Base-by-base conservation (phyloP, 1,140 invertebrate species). In the Drosophila orena region DNA sequence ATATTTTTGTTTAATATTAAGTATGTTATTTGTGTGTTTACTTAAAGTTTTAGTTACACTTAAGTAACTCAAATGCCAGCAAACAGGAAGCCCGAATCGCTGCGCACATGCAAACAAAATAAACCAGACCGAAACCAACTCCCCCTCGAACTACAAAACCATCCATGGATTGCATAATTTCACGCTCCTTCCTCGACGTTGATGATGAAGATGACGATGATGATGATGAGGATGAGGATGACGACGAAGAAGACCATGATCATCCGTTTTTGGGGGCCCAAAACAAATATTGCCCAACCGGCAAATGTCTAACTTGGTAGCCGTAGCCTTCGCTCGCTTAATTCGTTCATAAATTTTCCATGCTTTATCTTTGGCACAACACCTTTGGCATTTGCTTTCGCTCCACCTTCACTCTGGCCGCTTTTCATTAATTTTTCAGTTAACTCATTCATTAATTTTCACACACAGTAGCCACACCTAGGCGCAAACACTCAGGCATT, bases 1-100 rank as follows among this genome's bases (percentile, higher is more conserved):
- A 89, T 88, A 89, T 88, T 88, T 88, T 88, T 88, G 83, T 88
- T 89, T 88, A 88, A 88, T 88, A 88, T 88, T 88, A 88, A 88
- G 84, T 89, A 88, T 88, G 84, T 88, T 88, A 88, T 88, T 88
- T 88, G 83, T 88, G 83, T 89, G 83, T 88, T 88, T 88, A 88
- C 83, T 89, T 88, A 79, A 88, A 88, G 83, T 88, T 88, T 88
- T 89, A 83, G 83, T 83, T 88, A 88, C 83, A 88, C 79, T 88
- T 88, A 88, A 88, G 83, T 88, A 88, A 88, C 84, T 88, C 84
- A 79, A 88, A 88, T 78, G 83, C 78, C 74, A 65, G 62, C 64
- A 77, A 77, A 81, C 81, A 85, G 81, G 81, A 85, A 85, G 68
- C 81, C 72, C 77, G 66, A 84, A 85, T 80, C 72, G 77, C 58